Evolutionary conservation across 1,140 invertebrate species (phyloP).

Genomic region (Penaeus indicus): DNA sequence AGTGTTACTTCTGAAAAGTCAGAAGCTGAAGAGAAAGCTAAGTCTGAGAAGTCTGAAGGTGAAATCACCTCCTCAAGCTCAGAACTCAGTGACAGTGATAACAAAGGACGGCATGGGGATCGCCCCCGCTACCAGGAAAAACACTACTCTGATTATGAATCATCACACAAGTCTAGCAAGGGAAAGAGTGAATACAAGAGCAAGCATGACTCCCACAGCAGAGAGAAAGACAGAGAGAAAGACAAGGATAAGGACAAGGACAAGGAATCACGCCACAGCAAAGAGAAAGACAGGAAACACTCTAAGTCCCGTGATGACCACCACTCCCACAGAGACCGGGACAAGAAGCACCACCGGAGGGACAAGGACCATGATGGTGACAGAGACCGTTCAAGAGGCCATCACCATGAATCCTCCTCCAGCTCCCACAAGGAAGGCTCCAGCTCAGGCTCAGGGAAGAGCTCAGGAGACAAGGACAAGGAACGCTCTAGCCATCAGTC

Average conservation of each 20-base stretch:
- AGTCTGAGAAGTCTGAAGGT: conserved; percentile 56
- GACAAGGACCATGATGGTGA: conserved; percentile 58
- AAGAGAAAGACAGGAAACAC: conserved; percentile 52
- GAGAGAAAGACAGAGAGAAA: conserved; percentile 31
- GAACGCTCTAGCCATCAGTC: conserved; percentile 47
- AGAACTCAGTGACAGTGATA: conserved; percentile 46
- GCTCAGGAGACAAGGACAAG: conserved; percentile 39
- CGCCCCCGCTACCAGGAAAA: conserved; percentile 31
- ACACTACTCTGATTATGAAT: conserved; percentile 21
- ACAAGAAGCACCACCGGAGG: conserved; percentile 56
- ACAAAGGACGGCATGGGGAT: conserved; percentile 33
- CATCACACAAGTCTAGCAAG: conserved; percentile 43
- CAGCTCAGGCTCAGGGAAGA: conserved; percentile 23
- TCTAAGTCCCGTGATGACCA: conserved; percentile 56
- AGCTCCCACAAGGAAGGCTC: conserved; percentile 35
- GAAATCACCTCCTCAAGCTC: conserved; percentile 50
- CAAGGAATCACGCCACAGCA: conserved; percentile 37
- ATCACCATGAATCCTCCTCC: conserved; percentile 47
- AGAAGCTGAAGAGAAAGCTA: conserved; percentile 47
- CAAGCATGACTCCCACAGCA: conserved; percentile 34
- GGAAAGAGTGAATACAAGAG: conserved; percentile 47
- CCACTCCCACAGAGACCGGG: conserved; percentile 52
- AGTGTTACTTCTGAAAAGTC: conserved; percentile 47
- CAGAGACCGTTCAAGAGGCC: conserved; percentile 33
- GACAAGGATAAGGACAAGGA: conserved; percentile 51